phyloP scores from a whole-genome alignment of 2,888 invertebrate genomes.

The Strigamia crassipes region DNA sequence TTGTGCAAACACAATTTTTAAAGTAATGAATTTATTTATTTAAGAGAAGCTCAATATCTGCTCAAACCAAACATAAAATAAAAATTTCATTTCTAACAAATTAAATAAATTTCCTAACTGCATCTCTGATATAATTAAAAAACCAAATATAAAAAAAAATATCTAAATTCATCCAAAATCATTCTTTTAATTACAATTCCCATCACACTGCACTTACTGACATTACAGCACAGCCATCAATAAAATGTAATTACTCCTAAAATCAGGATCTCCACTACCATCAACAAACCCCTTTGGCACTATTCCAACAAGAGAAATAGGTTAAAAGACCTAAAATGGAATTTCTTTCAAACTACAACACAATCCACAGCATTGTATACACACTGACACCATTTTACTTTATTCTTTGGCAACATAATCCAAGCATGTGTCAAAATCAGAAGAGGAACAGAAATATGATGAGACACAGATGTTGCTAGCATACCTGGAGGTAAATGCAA shows the following conservation, averaged over 20 bases:
- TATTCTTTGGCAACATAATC: slow-evolving; percentile 3
- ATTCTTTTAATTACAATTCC: not conserved
- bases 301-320: not conserved
- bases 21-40: not conserved
- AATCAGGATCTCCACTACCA: not conserved
- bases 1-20: not conserved
- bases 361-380: not conserved
- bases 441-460: not conserved
- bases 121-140: not conserved
- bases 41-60: not conserved
- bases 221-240: not conserved
- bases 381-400: not conserved
- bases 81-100: too few relatives aligned
- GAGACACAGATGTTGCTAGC: slow-evolving; percentile 4
- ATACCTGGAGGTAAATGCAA: slow-evolving; percentile 6
- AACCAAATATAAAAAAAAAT: not conserved
- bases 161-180: not conserved
- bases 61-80: not conserved
- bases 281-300: slow-evolving; percentile 1
- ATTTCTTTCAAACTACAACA: not conserved
- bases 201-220: not conserved
- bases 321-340: not conserved
- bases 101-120: not conserved
- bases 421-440: not conserved
- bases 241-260: slow-evolving; percentile 14